Percentiles rank a stretch among this genome's conserved stretches.
Evolutionary conservation across 2,888 invertebrate genomes (phyloP).

Genomic region (Nineta flava): DNA sequence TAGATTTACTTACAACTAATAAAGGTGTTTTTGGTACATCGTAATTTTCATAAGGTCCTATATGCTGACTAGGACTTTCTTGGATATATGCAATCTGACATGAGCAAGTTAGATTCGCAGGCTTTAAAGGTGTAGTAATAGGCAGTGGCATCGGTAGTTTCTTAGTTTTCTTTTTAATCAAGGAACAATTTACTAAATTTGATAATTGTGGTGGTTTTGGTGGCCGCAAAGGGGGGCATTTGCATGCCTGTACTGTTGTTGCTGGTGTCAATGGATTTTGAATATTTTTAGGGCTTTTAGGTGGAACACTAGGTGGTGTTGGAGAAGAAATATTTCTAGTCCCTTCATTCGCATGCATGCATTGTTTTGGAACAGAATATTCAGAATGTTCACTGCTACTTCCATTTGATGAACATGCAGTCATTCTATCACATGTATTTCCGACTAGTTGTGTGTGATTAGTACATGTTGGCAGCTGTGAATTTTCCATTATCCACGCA

Average conservation of each 20-base stretch:
- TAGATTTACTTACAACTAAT: slow-evolving; percentile 31
- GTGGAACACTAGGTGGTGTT: slow-evolving; percentile 12
- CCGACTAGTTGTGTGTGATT: slow-evolving; percentile 10
- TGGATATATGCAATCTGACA: slow-evolving; percentile 25
- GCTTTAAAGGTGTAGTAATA: slow-evolving; percentile 14
- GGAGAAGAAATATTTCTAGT: slow-evolving; percentile 13
- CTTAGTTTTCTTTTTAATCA: slow-evolving; percentile 27
- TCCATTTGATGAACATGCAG: slow-evolving; percentile 47
- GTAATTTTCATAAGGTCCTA: slow-evolving; percentile 61
- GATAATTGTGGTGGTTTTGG: slow-evolving; percentile 34
- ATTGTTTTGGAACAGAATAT: slow-evolving; percentile 36
- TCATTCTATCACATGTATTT: slow-evolving; percentile 39
- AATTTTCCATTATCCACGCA: slow-evolving; percentile 40
- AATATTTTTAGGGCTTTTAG: slow-evolving; percentile 14
- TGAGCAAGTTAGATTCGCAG: slow-evolving; percentile 20
- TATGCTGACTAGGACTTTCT: slow-evolving; percentile 26
- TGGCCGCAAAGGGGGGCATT: slow-evolving; percentile 41
- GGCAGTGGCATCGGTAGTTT: slow-evolving; percentile 47
- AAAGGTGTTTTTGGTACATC: slow-evolving; percentile 53
- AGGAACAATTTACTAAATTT: slow-evolving; percentile 20
- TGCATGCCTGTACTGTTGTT: slow-evolving; percentile 10
- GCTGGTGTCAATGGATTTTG: slow-evolving; percentile 11
- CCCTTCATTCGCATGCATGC: slow-evolving; percentile 21
- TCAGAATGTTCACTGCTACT: slow-evolving; percentile 43
- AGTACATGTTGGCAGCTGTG: slow-evolving; percentile 13